Conservation (phyloP, 2,888 invertebrate species). For the Anagyrus pseudococci region DNA sequence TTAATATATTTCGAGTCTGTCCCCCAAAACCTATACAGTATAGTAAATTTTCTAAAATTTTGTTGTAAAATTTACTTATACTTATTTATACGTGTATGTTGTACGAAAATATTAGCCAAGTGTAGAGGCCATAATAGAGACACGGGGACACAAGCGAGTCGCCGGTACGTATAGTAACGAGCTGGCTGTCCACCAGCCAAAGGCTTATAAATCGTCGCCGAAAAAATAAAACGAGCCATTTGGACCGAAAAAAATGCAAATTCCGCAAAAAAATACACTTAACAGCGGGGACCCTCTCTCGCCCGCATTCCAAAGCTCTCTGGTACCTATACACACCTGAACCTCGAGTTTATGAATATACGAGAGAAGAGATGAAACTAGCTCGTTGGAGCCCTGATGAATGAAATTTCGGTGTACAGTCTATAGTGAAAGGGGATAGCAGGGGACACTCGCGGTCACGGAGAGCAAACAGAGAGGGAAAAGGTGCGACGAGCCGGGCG, state of each 20-base stretch:
- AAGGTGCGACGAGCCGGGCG: constrained; percentile 28
- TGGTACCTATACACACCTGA: background rate
- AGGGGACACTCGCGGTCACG: constrained; percentile 22
- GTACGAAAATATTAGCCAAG: constrained; percentile 12
- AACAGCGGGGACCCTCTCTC: background rate
- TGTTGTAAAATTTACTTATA: too few relatives aligned
- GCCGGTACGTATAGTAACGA: too few relatives aligned
- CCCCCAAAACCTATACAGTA: too few relatives aligned
- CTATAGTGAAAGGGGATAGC: background rate
- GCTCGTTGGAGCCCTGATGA: constrained; percentile 2
- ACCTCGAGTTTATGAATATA: background rate
- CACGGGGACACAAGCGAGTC: too few relatives aligned
- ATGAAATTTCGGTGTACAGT: constrained; percentile 9
- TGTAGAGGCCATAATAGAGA: background rate
- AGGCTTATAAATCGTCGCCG: too few relatives aligned
- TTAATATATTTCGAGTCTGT: too few relatives aligned
- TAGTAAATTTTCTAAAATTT: too few relatives aligned
- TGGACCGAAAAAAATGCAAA: constrained; percentile 25
- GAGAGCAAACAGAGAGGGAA: constrained; percentile 21
- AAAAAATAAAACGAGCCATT: too few relatives aligned
- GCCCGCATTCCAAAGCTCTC: too few relatives aligned
- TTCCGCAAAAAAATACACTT: constrained; percentile 1
- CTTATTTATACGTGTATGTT: background rate
- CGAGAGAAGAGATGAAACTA: background rate
- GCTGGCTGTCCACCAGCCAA: background rate